Percentiles rank a stretch among this genome's conserved stretches.
Conservation (phyloP, 2,888 invertebrate species). For the Oegoconia quadripuncta region DNA sequence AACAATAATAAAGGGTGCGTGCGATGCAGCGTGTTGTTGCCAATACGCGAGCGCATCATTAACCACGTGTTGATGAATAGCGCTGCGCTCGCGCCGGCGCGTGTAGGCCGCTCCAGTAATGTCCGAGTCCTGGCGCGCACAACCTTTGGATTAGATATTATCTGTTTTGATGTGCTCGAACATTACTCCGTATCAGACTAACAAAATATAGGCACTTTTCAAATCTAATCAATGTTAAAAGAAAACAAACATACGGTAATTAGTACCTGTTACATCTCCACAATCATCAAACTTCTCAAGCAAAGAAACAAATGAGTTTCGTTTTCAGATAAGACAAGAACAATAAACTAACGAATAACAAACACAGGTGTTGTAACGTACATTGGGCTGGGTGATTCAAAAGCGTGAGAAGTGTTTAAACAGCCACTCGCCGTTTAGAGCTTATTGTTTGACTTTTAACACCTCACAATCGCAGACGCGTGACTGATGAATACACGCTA, state of each 20-base stretch:
- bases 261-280: too few species aligned
- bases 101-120: constrained; percentile 13
- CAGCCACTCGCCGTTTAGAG: constrained; percentile 23
- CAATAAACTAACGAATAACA: constrained; percentile 43
- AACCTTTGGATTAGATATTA: constrained; percentile 10
- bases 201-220: background rate
- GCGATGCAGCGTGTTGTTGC: constrained; percentile 7
- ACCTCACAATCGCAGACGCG: constrained; percentile 27
- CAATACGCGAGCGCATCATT: constrained; percentile 17
- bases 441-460: constrained; percentile 41
- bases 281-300: too few species aligned
- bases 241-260: too few species aligned
- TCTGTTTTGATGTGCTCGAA: background rate
- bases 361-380: constrained; percentile 50
- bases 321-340: constrained; percentile 4
- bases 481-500: too few species aligned
- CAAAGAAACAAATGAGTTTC: constrained; percentile 3
- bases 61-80: constrained; percentile 25
- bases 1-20: constrained; percentile 3
- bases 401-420: constrained; percentile 55
- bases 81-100: constrained; percentile 13
- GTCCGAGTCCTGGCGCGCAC: constrained; percentile 13
- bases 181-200: background rate
- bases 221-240: too few species aligned
- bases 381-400: constrained; percentile 31